Evolutionary conservation across 2,797 vertebrate species (phyloP).

Genomic region (Sebastes minor): DNA sequence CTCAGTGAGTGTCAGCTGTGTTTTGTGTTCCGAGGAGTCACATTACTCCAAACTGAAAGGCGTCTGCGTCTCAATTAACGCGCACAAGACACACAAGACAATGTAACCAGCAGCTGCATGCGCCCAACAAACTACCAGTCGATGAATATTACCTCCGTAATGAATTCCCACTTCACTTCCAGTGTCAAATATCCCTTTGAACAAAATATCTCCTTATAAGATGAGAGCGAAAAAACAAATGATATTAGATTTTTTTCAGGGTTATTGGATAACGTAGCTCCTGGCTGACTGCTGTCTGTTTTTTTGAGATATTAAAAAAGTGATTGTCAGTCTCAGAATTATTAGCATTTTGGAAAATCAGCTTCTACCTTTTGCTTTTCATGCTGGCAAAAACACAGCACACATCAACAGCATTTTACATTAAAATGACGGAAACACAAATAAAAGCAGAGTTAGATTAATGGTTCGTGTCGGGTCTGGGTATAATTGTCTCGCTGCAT

Average conservation of each 20-base stretch:
- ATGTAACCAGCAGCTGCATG: background rate
- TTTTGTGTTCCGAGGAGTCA: constrained; percentile 30
- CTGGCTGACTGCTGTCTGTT: background rate
- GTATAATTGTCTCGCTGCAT: background rate
- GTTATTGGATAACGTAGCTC: background rate
- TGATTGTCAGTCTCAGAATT: background rate
- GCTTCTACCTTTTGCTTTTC: background rate
- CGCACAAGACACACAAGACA: background rate
- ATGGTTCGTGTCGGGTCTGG: background rate
- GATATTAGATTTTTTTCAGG: background rate
- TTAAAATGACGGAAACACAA: background rate
- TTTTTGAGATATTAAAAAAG: constrained; percentile 20
- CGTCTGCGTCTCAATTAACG: constrained; percentile 26
- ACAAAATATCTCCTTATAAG: background rate
- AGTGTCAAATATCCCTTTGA: background rate
- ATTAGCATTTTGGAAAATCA: background rate
- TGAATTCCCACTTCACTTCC: constrained; percentile 18
- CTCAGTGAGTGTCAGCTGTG: constrained; percentile 54
- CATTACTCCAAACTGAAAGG: constrained; percentile 11
- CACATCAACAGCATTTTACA: background rate
- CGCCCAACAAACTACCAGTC: background rate
- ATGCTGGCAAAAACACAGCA: background rate
- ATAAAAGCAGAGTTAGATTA: background rate
- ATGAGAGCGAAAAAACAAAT: background rate
- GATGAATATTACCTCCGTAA: background rate